Base-by-base conservation (phyloP, 2,888 invertebrate genomes). In the Agrochola macilenta region DNA sequence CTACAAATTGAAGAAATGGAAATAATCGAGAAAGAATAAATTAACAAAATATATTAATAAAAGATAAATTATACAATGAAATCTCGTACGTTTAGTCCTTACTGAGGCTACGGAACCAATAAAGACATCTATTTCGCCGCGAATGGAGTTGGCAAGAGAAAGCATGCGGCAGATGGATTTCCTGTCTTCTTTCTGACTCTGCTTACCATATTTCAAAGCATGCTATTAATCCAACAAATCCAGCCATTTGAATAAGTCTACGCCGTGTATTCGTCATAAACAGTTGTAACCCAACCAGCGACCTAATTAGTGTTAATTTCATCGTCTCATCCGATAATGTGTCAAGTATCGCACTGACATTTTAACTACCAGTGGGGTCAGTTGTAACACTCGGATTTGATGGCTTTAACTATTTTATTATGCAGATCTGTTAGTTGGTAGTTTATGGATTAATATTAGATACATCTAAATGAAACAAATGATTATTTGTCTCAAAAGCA, bases 261-360 rank as follows among this genome's bases (percentile, higher is more conserved):
- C 49, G 43, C 8, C 35, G 39, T 65, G 46, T 60, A 46, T 69
- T 77, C 74, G 69, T 75, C 71, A 77, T 76, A 77, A 88, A 82
- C 63, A 76, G 69, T 63, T 87, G 83, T 79, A 85, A 87, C 85
- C 64, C 81, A 81, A 86, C 78, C 57, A 57, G 52, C 82, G 88
- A 89, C 88, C 88, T 75, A 88, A 89, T 88, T 89, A 89, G 77
- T 84, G 79, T 86, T 88, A 88, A 88, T 89, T 87, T 77, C 75
- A 82, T 81, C 82, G 80, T 87, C 84, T 87, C 74, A 63, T 60
- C 39, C 64, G 81, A 76, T 85, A 87, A 85, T 76, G 87, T 84
- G 89, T 86, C 79, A 85, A 87, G 89, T 88, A 75, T 78, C 57
- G 58, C 76, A 71, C 60, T 73, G 78, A 79, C 17, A 83, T 83